Evolutionary conservation across 2,888 invertebrate genomes (phyloP).

Genomic region (Drosophila cracens): DNA sequence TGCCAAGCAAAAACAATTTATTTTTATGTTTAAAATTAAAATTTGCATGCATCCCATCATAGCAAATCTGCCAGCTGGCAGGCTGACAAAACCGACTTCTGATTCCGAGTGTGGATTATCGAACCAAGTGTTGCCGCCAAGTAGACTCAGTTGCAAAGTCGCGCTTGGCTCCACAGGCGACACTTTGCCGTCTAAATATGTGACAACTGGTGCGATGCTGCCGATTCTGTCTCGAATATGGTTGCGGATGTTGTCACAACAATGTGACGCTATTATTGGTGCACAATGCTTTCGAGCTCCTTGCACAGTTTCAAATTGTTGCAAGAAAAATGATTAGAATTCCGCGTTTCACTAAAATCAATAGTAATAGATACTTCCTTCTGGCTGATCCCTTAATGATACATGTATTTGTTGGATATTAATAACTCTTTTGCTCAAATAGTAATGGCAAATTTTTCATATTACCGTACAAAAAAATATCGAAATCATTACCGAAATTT

Average conservation of each 20-base stretch:
- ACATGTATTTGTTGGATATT: no score
- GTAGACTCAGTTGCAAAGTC: constrained; percentile 6
- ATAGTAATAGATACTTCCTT: neutral
- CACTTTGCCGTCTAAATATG: constrained; percentile 24
- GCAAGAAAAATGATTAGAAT: neutral
- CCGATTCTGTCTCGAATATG: constrained; percentile 2
- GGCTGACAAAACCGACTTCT: constrained; percentile 14
- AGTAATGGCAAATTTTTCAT: neutral
- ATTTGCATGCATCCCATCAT: constrained; percentile 58
- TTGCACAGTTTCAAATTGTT: constrained; percentile 2
- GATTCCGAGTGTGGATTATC: constrained; percentile 6
- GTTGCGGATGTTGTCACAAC: constrained; percentile 7
- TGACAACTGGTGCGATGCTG: constrained; percentile 51
- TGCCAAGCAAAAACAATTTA: constrained; percentile 69
- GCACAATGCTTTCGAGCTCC: neutral
- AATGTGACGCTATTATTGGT: neutral
- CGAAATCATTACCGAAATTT: neutral
- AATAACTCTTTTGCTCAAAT: neutral
- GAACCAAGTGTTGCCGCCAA: constrained; percentile 1
- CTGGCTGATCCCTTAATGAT: no score
- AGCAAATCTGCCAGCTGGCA: constrained; percentile 37
- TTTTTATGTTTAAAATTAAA: constrained; percentile 74
- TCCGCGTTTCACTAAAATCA: neutral
- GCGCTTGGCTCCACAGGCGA: constrained; percentile 18
- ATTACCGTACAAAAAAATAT: neutral